Conservation (phyloP, 37 sponge, comb jelly and placozoan species). For the Petrosia ficiformis region DNA sequence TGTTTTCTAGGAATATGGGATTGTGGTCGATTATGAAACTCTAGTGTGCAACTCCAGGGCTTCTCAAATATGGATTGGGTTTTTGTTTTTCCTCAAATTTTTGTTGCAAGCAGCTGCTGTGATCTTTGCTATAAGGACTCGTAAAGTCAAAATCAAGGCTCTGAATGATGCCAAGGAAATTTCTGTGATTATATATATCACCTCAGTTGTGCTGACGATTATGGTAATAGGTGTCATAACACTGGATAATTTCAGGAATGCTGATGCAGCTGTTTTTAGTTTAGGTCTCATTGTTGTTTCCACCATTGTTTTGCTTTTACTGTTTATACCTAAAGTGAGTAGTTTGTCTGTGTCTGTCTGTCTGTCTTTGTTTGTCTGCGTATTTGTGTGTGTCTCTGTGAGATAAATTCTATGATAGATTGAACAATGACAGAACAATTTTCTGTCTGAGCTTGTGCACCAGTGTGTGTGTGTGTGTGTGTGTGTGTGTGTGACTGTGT, state of each 20-base stretch:
- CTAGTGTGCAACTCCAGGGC: constrained; percentile 17
- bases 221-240: background rate
- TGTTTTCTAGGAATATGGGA: constrained; percentile 12
- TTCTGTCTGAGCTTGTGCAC: no score
- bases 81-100: constrained; percentile 11
- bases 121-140: background rate
- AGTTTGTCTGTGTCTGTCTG: background rate
- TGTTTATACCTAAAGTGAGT: constrained; percentile 11
- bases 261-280: constrained; percentile 12
- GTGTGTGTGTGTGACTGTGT: background rate
- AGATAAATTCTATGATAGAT: no score
- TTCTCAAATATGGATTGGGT: constrained; percentile 1
- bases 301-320: background rate
- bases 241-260: constrained; percentile 1
- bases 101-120: background rate
- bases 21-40: constrained; percentile 1
- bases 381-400: background rate
- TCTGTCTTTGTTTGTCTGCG: background rate
- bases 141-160: background rate
- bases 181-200: background rate
- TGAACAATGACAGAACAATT: no score
- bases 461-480: background rate
- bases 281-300: background rate
- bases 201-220: background rate
- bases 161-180: background rate